A percentile compares a stretch with the other conserved stretches of the same genome.
These are phyloP conservation scores for Cephus spinipes DNA, from an alignment of 2,888 invertebrate genomes.

Conservation along the genomic window DNA sequence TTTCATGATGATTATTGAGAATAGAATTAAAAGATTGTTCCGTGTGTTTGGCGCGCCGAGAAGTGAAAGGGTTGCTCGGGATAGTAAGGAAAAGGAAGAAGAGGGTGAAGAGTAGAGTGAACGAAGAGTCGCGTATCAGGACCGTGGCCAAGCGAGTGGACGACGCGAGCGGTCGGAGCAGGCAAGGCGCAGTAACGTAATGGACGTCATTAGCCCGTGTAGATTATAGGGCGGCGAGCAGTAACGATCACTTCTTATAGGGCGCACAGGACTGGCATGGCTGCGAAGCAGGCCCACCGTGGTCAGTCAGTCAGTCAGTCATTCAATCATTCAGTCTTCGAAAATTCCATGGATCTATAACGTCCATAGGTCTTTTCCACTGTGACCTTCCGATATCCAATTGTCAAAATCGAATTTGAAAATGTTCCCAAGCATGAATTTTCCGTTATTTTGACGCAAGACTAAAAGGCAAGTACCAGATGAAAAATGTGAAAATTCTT, in stretches of 20 bases:
- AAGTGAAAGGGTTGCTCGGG: conserved; percentile 15
- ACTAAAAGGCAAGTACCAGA: neutral
- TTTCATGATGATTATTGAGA: neutral
- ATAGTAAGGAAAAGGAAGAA: conserved; percentile 8
- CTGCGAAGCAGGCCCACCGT: conserved; percentile 45
- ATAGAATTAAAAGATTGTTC: conserved; percentile 12
- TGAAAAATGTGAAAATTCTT: neutral
- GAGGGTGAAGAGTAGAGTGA: conserved; percentile 14
- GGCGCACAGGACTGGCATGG: conserved; percentile 44
- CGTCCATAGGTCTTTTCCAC: neutral
- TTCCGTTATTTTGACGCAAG: neutral
- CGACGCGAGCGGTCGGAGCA: conserved; percentile 54
- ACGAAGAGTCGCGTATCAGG: conserved; percentile 53
- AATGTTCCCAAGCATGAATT: neutral
- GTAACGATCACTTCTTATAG: conserved; percentile 65
- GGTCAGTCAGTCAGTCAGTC: conserved; percentile 29
- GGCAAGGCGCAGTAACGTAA: conserved; percentile 61
- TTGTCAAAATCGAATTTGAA: neutral
- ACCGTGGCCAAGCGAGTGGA: conserved; percentile 56
- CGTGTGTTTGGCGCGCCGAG: conserved; percentile 38
- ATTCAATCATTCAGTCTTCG: neutral
- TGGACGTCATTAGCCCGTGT: conserved; percentile 67
- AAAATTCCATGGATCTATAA: neutral
- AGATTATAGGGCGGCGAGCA: conserved; percentile 67
- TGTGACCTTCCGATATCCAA: neutral